Conservation (phyloP, 2,113 vertebrate species). For the Hyperopisus bebe region DNA sequence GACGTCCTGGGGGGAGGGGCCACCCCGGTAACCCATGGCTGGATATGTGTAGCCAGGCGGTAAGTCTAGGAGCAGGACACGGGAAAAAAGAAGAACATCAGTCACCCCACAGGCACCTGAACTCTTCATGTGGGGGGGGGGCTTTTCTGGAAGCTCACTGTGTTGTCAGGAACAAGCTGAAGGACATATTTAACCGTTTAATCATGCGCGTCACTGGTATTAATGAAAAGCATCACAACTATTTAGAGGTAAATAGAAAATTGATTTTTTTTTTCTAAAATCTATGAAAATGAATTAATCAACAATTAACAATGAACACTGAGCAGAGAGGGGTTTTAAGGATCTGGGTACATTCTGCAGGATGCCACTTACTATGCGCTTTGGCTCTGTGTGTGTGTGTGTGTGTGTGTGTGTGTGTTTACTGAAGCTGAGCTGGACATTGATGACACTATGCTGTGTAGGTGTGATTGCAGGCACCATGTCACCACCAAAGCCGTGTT, state of each 20-base stretch:
- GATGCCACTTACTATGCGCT: constrained; percentile 19
- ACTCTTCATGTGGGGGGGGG: constrained; percentile 18
- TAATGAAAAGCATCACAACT: background rate
- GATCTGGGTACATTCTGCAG: background rate
- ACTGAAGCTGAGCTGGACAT: constrained; percentile 19
- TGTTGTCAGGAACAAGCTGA: background rate
- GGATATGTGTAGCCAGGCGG: constrained; percentile 76
- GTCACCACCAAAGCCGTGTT: constrained; percentile 53
- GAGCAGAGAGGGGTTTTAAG: background rate
- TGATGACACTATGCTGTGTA: constrained; percentile 1
- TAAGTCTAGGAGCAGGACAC: constrained; percentile 60
- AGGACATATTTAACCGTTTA: constrained; percentile 14
- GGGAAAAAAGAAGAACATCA: background rate
- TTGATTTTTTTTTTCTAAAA: background rate
- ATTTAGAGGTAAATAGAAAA: background rate
- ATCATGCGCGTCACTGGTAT: constrained; percentile 23
- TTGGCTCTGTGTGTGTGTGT: constrained; percentile 24
- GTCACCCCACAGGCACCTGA: background rate
- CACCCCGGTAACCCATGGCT: constrained; percentile 66
- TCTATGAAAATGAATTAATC: constrained; percentile 4
- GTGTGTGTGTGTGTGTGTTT: background rate
- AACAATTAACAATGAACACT: background rate
- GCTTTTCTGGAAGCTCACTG: background rate
- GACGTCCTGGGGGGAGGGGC: constrained; percentile 61
- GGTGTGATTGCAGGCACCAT: constrained; percentile 24